These are phyloP conservation scores for Emydoidea blandingii DNA, from an alignment of 2,797 vertebrate genomes.

Conservation along the genomic window DNA sequence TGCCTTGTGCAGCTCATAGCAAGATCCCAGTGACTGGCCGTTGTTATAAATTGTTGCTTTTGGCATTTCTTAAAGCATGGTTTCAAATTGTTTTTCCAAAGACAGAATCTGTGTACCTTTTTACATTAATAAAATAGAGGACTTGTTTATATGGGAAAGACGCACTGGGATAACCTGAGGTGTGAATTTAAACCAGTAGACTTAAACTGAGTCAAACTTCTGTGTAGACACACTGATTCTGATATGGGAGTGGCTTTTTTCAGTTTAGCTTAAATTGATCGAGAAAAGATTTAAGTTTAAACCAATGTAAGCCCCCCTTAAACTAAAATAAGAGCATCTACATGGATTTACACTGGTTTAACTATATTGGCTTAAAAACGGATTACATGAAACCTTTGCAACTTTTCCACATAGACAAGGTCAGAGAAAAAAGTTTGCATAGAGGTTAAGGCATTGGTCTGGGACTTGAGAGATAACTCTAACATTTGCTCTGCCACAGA, in stretches of 20 bases:
- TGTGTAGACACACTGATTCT: background rate
- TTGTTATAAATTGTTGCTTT: background rate
- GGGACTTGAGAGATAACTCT: background rate
- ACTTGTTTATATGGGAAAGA: background rate
- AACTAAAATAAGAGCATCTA: background rate
- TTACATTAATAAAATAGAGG: background rate
- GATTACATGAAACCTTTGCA: background rate
- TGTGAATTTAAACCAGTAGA: background rate
- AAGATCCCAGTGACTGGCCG: background rate
- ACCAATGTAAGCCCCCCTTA: background rate
- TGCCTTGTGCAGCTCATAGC: background rate
- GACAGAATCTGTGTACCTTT: background rate
- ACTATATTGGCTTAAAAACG: background rate
- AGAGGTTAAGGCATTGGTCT: background rate
- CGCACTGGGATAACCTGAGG: background rate
- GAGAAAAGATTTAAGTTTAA: background rate
- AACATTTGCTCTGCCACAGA: background rate
- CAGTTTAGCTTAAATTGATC: background rate
- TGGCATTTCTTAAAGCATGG: background rate
- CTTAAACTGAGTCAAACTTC: background rate
- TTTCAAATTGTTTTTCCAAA: background rate
- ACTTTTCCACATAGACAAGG: background rate
- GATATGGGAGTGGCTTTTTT: background rate
- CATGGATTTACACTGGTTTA: background rate
- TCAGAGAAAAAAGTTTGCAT: background rate